Base-by-base conservation (phyloP, 2,797 vertebrate genomes). In the Neosalanx taihuensis region DNA sequence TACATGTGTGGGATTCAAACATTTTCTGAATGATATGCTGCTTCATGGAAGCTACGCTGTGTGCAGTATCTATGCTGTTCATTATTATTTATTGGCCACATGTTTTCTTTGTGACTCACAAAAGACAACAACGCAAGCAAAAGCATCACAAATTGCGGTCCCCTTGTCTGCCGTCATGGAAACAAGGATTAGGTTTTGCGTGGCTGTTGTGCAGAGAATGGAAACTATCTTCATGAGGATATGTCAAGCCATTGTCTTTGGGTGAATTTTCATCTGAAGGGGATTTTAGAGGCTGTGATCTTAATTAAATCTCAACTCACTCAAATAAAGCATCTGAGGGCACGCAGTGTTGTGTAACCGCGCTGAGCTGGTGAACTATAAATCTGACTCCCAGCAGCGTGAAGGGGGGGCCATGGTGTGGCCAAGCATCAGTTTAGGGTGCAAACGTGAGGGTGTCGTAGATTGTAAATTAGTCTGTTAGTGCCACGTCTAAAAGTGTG, bases 301-400 rank as follows among this genome's bases (percentile, higher is more conserved):
- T 95, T 96, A 98, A 97, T 98, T 97, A 97, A 97, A 97, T 96
- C 94, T 96, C 93, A 93, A 91, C 92, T 89, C 92, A 93, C 92
- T 95, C 90, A 91, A 95, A 94, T 94, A 94, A 93, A 88, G 89
- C 90, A 90, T 94, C 93, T 94, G 91, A 95, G 94, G 92, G 93
- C 92, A 91, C 86, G 92, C 91, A 88, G 84, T 72, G 90, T 95
- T 95, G 95, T 90, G 72, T 94, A 95, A 95, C 93, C 88, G 90
- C 86, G 87, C 81, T 83, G 89, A 90, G 90, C 90, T 91, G 90
- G 90, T 93, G 89, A 92, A 93, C 89, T 91, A 91, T 93, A 93
- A 94, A 93, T 94, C 92, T 93, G 89, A 84, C 61, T 68, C 20
- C 67, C 29, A 20, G 51, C 80, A 86, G 89, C 89, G 87, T 86